phyloP scores from a whole-genome alignment of 1,140 invertebrate genomes.

The Tribolium castaneum region DNA sequence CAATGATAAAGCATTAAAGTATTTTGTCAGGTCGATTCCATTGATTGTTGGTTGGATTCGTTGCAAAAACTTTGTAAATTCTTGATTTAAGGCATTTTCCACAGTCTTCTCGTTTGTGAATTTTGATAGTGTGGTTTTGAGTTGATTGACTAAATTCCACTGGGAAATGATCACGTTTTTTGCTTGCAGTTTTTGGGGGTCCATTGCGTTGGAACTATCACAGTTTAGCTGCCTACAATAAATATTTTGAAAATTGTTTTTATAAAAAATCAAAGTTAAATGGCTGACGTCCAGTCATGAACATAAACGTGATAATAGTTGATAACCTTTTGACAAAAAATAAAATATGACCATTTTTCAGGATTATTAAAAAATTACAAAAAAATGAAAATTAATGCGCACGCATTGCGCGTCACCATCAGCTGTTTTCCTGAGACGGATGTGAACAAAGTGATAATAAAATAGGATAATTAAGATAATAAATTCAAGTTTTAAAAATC shows the following conservation, averaged over 20 bases:
- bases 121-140: conserved; percentile 65
- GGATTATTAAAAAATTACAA: background rate
- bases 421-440: background rate
- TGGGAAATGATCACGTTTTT: conserved; percentile 66
- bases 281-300: no score
- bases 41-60: conserved; percentile 63
- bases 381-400: background rate
- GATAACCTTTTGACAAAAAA: no score
- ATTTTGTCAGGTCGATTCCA: conserved; percentile 50
- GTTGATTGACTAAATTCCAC: conserved; percentile 66
- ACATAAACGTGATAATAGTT: no score
- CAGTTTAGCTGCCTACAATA: background rate
- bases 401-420: background rate
- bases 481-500: no score
- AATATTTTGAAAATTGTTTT: no score
- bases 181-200: conserved; percentile 56
- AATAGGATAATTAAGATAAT: no score
- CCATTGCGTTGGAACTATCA: conserved; percentile 55
- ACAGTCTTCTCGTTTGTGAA: conserved; percentile 65
- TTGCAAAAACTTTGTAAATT: conserved; percentile 67
- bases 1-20: conserved; percentile 1
- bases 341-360: no score
- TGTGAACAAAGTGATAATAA: background rate
- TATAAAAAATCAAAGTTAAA: no score
- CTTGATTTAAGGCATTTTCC: conserved; percentile 66